Base-by-base conservation (phyloP, 2,797 vertebrate genomes). In the Tragelaphus oryx region DNA sequence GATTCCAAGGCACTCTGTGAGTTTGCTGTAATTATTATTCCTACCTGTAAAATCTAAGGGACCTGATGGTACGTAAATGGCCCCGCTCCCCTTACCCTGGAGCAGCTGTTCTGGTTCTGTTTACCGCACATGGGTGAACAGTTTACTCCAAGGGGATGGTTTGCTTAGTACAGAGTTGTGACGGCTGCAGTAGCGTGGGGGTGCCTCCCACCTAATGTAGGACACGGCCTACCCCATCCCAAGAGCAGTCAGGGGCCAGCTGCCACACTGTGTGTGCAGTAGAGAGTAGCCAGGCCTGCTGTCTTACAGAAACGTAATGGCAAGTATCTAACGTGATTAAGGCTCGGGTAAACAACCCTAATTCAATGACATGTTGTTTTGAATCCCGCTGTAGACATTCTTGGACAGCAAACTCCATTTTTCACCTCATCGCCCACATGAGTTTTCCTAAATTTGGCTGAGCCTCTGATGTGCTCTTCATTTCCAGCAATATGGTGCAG, bases 381-480 rank as follows among this genome's bases (percentile, higher is more conserved):
- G 90, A 96, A 88, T 98, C 96, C 94, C 85, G 50, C 81, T 93
- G 41, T 71, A 96, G 84, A 95, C 81, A 59, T 97, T 97, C 89
- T 93, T 88, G 94, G 87, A 92, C 13, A 33, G n/a, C 10, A 81
- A 50, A 68, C 76, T 96, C 55, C 28, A 60, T 92, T 90, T 97
- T 92, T 94, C 55, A 95, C 94, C 54, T 95, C 71, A 91, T 91
- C 80, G 55, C 92, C 33, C 65, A 22, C 41, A 87, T 33, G 81
- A 88, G 71, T 92, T 95, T 97, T 89, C 59, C 50, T 90, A 68
- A 68, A 75, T 87, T 80, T 91, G 90, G n/a, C 82, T 54, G 46
- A 87, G 41, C 5, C 78, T 94, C 92, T 75, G 46, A 81, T 75
- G 88, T 93, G 62, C 13, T 93, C 50, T 92, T 93, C 10, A n/a